Base-by-base conservation (phyloP, 2,113 vertebrate genomes). In the Perca fluviatilis region DNA sequence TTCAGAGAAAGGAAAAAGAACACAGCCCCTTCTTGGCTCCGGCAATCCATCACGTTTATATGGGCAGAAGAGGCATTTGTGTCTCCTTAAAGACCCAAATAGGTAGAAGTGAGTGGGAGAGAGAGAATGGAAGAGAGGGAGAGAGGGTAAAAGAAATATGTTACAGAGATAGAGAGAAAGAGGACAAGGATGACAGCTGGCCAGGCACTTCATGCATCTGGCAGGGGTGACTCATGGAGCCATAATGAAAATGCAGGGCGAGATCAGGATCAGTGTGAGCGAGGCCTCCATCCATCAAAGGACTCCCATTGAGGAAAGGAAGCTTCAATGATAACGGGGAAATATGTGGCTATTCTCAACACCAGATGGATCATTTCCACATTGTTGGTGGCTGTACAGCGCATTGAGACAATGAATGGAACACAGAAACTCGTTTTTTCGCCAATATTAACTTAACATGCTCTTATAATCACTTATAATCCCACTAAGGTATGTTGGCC, bases 231-330 rank as follows among this genome's bases (percentile, higher is more conserved):
- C 79, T 82, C 27, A 68, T 56, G 61, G 80, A 77, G 89, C 87
- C 89, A 87, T 93, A 91, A 93, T 91, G 91, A 92, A 93, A 94
- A 94, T 86, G 83, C 93, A 92, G 92, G 84, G 88, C 66, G 51
- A 92, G 94, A 94, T 93, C 90, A 81, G 90, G 88, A 95, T 94
- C 92, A 87, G 73, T 61, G 82, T 63, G 85, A 80, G 86, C 78
- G 86, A 78, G 74, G 84, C 86, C 91, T 92, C 89, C 84, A 95
- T 94, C 92, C 91, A 94, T 95, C 94, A 94, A 65, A 91, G 61
- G 74, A 54, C 83, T 85, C 84, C 83, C 89, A 71, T 61, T 73
- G 88, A 82, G 91, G 83, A 72, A 68, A 77, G 83, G 63, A 73
- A 81, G 72, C 62, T 51, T 67, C 76, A 81, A 65, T 78, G 83